phyloP scores from a whole-genome alignment of 2,797 vertebrate genomes.

The Phrynocephalus guinanensis region DNA sequence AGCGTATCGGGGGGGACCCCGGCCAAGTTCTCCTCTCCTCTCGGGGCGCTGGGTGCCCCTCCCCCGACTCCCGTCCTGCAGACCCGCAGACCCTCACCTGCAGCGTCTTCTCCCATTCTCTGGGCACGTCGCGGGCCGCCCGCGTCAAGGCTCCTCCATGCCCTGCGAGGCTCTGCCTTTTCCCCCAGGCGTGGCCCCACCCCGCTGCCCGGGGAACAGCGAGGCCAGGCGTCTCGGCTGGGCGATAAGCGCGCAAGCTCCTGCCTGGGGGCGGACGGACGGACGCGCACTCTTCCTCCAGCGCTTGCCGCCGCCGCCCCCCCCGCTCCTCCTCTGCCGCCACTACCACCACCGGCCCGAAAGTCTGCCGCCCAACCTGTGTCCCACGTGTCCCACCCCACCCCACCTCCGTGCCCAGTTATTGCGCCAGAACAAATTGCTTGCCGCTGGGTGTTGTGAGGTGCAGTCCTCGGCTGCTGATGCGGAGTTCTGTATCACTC shows the following conservation, averaged over 20 bases:
- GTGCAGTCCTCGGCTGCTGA: neutral
- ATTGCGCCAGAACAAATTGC: too few species aligned
- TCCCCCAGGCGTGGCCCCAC: neutral
- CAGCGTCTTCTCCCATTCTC: conserved; percentile 3
- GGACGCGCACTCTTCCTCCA: neutral
- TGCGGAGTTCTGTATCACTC: neutral
- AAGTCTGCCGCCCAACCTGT: too few species aligned
- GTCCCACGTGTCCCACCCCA: too few species aligned
- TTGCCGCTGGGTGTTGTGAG: too few species aligned
- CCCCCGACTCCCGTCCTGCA: too few species aligned
- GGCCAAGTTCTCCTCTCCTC: neutral
- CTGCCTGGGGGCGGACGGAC: neutral
- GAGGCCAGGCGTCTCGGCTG: neutral
- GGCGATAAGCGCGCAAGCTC: neutral
- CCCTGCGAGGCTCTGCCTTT: neutral
- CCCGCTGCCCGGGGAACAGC: neutral
- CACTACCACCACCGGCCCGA: neutral
- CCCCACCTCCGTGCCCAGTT: neutral
- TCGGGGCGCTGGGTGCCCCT: neutral
- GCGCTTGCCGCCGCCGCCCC: neutral
- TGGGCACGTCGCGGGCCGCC: neutral
- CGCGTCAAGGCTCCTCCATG: conserved; percentile 17
- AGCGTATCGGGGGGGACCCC: too few species aligned
- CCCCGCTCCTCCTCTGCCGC: neutral
- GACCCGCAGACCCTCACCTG: conserved; percentile 20